Base-by-base conservation (phyloP, 1,140 invertebrate species). In the Daktulosphaira vitifoliae region DNA sequence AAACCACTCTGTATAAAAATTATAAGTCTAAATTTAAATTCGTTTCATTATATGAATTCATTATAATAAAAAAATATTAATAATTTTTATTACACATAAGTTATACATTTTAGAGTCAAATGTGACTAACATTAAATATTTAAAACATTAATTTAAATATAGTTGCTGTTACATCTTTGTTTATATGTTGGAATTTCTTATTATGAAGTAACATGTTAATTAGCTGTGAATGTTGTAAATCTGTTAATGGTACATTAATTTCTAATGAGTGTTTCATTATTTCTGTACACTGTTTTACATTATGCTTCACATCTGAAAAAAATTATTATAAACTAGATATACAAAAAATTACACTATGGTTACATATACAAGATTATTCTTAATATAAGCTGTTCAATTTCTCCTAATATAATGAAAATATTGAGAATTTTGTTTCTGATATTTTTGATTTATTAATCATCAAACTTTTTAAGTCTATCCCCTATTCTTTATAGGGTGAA, bases 201-300 rank as follows among this genome's bases (percentile, higher is more conserved):
- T 56, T 54, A 8, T 33, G 26, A 11, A 59, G 20, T 13, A 49
- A 9, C 65, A 48, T 50, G 15, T 48, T 38, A 20, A 66, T 66
- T 26, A 66, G 59, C 20, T 50, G 53, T 33, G 53, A 25, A 39
- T 66, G 48, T 25, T 66, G 65, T 66, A 16, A 20, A 54, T 66
- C 13, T 42, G 52, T 33, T 42, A 66, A 51, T 23, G 65, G 53
- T 54, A 56, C 20, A 16, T 66, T 66, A 15, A 59, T 4, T 59
- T 38, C 44, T 29, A 62, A 38, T 2, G 65, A 66, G 11, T 54
- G 33, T 66, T 66, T 66, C 42, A 66, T 50, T 25, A 66, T 59
- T 51, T 66, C 65, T 39, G 26, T 49, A 11, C 65, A 66, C 39
- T 51, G 65, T 15, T 15, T 2, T 22, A 46, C 52, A 54, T 66